Evolutionary conservation across 2,888 invertebrate species (phyloP).

Genomic region (Meiosimyza platycephala): DNA sequence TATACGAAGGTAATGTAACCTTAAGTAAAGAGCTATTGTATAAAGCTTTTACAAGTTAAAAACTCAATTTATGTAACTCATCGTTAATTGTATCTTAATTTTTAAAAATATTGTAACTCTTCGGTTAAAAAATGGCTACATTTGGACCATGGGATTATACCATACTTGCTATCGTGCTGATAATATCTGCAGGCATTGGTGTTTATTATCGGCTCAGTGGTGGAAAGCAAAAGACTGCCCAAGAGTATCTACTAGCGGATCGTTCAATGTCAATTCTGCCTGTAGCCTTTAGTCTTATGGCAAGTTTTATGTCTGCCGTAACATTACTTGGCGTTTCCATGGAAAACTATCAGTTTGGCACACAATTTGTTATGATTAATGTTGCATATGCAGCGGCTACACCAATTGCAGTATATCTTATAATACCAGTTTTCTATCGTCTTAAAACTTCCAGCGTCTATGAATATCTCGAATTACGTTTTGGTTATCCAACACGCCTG

Average conservation of each 20-base stretch:
- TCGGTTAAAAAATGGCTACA: slow-evolving; percentile 52
- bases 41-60: no score
- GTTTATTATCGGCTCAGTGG: slow-evolving; percentile 88
- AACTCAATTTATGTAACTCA: background rate
- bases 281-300: slow-evolving; percentile 90
- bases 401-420: slow-evolving; percentile 80
- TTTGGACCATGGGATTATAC: slow-evolving; percentile 81
- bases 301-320: slow-evolving; percentile 94
- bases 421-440: slow-evolving; percentile 87
- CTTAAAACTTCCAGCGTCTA: slow-evolving; percentile 88
- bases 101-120: background rate
- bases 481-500: slow-evolving; percentile 80
- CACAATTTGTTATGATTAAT: slow-evolving; percentile 83
- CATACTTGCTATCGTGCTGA: slow-evolving; percentile 77
- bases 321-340: slow-evolving; percentile 89
- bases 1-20: no score
- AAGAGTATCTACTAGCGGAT: slow-evolving; percentile 88
- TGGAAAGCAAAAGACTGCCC: slow-evolving; percentile 84
- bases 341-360: slow-evolving; percentile 87
- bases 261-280: slow-evolving; percentile 82
- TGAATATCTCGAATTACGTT: slow-evolving; percentile 91
- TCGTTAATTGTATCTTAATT: background rate
- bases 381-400: slow-evolving; percentile 81
- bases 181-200: slow-evolving; percentile 81
- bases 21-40: no score